These are phyloP conservation scores for Argyresthia goedartella DNA, from an alignment of 2,888 invertebrate genomes.

Conservation along the genomic window DNA sequence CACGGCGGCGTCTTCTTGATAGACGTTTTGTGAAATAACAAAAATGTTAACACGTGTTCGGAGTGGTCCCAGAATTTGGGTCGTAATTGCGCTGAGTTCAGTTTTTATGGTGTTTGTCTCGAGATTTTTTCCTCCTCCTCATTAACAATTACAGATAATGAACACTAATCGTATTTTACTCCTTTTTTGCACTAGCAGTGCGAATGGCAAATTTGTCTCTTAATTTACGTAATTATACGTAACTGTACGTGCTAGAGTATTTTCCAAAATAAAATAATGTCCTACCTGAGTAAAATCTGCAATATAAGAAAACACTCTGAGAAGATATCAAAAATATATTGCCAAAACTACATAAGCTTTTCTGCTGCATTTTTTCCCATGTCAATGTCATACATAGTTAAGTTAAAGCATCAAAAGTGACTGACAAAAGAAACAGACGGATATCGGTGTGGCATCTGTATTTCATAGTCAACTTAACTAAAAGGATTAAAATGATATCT, in stretches of 20 bases:
- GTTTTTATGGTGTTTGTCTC: background rate
- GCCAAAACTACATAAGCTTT: no score
- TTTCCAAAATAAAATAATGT: no score
- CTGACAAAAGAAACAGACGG: slow-evolving; percentile 56
- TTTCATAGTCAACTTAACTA: slow-evolving; percentile 70
- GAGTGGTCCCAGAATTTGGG: slow-evolving; percentile 7
- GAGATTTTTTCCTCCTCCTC: background rate
- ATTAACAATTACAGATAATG: no score
- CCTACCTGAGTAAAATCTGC: no score
- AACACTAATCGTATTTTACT: no score
- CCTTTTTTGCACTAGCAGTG: no score
- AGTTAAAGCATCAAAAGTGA: background rate
- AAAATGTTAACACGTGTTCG: slow-evolving; percentile 37
- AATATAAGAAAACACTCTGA: no score
- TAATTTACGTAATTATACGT: no score
- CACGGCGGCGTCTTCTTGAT: slow-evolving; percentile 30
- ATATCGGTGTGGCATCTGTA: slow-evolving; percentile 57
- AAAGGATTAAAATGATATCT: slow-evolving; percentile 70
- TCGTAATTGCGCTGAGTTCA: slow-evolving; percentile 30
- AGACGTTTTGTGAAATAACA: slow-evolving; percentile 35
- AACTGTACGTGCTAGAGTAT: no score
- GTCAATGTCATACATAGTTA: background rate
- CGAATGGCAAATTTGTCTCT: no score
- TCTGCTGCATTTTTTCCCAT: no score
- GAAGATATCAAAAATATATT: no score